Evolutionary conservation across 2,113 vertebrate genomes (phyloP).

Genomic region (Lophochroa leadbeateri): DNA sequence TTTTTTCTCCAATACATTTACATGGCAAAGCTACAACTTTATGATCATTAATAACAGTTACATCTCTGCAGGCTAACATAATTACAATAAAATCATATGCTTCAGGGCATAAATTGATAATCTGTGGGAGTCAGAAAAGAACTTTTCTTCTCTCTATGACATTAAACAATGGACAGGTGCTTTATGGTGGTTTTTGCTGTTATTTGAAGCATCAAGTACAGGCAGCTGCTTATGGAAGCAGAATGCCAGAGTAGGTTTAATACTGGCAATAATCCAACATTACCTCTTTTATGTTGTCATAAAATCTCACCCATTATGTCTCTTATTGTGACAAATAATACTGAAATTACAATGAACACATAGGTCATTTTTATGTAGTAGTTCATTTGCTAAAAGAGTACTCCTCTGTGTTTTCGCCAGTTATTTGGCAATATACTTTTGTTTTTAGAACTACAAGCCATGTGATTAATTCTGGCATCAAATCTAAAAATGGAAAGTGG

Average conservation of each 20-base stretch:
- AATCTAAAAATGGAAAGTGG: background rate
- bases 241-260: background rate
- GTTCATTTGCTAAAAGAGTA: background rate
- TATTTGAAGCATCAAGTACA: background rate
- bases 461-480: background rate
- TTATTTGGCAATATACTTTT: background rate
- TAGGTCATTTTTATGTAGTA: background rate
- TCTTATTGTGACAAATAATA: background rate
- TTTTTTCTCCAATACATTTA: conserved; percentile 21
- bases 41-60: conserved; percentile 36
- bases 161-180: background rate
- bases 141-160: background rate
- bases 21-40: conserved; percentile 10
- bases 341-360: background rate
- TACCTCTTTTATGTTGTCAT: background rate
- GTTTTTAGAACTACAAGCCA: background rate
- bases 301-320: background rate
- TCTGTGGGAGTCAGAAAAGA: background rate
- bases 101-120: conserved; percentile 31
- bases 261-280: background rate
- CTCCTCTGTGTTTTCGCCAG: background rate
- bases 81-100: conserved; percentile 2
- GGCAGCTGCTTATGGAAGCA: background rate
- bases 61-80: background rate
- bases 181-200: background rate